Percentiles rank a stretch among this genome's conserved stretches.
Conservation (phyloP, 2,113 vertebrate genomes). For the Pipa parva region DNA sequence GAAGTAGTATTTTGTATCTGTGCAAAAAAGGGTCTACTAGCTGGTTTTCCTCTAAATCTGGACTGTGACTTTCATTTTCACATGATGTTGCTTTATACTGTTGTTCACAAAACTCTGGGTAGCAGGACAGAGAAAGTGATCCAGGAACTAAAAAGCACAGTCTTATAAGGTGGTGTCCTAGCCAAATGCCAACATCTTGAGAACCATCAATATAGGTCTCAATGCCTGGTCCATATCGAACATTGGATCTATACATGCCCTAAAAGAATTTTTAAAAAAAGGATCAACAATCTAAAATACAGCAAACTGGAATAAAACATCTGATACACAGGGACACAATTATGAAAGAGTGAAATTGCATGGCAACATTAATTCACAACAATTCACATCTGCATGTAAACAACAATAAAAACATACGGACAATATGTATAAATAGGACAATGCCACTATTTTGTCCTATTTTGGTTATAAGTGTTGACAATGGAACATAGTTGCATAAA, state of each 20-base stretch:
- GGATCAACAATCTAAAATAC: too few species aligned
- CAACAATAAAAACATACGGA: too few species aligned
- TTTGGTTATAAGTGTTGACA: too few species aligned
- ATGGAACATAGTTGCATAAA: too few species aligned
- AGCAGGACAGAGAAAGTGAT: constrained; percentile 58
- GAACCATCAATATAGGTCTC: constrained; percentile 61
- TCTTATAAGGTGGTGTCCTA: constrained; percentile 61
- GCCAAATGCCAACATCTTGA: constrained; percentile 80
- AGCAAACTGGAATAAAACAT: too few species aligned
- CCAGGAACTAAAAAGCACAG: constrained; percentile 56
- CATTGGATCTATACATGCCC: constrained; percentile 74
- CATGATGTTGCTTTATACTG: neutral
- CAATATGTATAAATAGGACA: too few species aligned
- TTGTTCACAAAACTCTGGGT: constrained; percentile 57
- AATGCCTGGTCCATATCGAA: constrained; percentile 77
- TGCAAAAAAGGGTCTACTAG: constrained; percentile 49
- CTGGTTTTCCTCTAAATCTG: neutral
- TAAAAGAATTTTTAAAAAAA: too few species aligned
- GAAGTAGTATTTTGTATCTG: constrained; percentile 49
- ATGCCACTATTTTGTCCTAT: too few species aligned
- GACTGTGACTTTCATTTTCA: constrained; percentile 16
- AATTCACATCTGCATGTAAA: too few species aligned
- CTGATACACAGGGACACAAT: too few species aligned
- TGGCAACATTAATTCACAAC: too few species aligned
- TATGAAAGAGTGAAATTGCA: too few species aligned